These are phyloP conservation scores for Argya squamiceps DNA, from an alignment of 2,797 vertebrate genomes.

Conservation along the genomic window DNA sequence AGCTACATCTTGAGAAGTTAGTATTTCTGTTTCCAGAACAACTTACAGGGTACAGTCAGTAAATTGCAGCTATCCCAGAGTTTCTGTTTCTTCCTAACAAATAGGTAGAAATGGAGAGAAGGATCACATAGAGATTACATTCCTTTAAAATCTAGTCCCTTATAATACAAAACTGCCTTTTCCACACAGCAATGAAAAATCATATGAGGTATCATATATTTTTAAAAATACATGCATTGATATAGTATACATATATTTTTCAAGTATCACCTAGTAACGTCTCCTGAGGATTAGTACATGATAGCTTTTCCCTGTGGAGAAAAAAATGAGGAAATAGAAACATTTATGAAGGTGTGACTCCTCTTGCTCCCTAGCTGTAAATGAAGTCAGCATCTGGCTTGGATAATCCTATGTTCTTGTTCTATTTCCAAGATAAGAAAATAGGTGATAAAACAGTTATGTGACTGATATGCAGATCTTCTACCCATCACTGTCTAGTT, in stretches of 20 bases:
- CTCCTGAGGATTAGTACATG: not conserved
- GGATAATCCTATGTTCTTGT: not conserved
- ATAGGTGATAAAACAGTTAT: conserved; percentile 7
- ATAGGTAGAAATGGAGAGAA: not conserved
- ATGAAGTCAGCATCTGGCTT: conserved; percentile 45
- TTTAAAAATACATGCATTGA: not conserved
- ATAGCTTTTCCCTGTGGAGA: not conserved
- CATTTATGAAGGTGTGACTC: not conserved
- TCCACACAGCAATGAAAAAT: not conserved
- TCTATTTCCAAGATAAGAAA: conserved; percentile 42
- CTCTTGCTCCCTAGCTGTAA: not conserved
- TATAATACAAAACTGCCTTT: not conserved
- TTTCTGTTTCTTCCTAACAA: not conserved
- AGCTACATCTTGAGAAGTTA: not conserved
- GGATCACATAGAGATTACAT: not conserved
- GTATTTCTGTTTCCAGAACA: not conserved
- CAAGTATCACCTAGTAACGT: not conserved
- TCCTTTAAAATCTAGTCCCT: not conserved
- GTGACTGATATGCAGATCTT: conserved; percentile 11
- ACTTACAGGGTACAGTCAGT: not conserved
- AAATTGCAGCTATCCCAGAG: not conserved
- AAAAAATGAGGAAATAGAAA: conserved; percentile 34
- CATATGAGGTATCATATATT: not conserved
- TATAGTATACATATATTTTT: not conserved
- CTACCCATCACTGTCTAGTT: not conserved